Evolutionary conservation across 2,797 vertebrate species (phyloP), one percentile per base, ranked within the genome.

Genomic region (Perodicticus potto): DNA sequence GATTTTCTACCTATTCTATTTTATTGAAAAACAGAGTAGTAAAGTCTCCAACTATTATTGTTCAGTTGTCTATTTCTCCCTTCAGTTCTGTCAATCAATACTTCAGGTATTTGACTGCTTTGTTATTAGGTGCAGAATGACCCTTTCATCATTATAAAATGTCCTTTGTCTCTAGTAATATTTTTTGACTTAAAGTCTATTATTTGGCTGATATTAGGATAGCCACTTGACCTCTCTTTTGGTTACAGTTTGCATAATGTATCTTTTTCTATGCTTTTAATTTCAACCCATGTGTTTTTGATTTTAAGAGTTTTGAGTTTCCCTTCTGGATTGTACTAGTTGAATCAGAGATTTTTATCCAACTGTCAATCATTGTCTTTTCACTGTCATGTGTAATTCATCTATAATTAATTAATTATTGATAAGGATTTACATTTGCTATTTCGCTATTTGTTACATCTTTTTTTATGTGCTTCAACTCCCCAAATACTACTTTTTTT

Each of bases 71-170:
- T 92, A 43, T 76, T 72, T 55, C 59, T 84, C 34, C 45, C 37
- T 86, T 86, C 43, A 82, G 5, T 57, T 93, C 34, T 37, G 12
- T 45, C 86, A 86, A 61, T 82, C 82, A 83, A 61, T 59, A 90
- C 19, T 77, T 76, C 63, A 73, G 6, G 34, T 72, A 45, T 65
- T n/a, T 95, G 70, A 32, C 20, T 37, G 57, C 5, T 95, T 25
- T 55, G 57, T 32, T 89, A 29, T 81, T 76, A 90, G 27, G 43
- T 61, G 16, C 27, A 43, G 32, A 86, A 3, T 92, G 29, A 49
- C 8, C 8, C 74, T 80, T 67, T 63, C 40, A 85, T 53, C 72
- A 65, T n/a, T 65, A 37, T 45, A 89, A 85, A 86, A 85, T 8
- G 17, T 63, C 40, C 40, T 59, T 23, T 59, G 49, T 61, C 27